Evolutionary conservation across 2,113 vertebrate species (phyloP).

Genomic region (zebrafish (Danio rerio)): DNA sequence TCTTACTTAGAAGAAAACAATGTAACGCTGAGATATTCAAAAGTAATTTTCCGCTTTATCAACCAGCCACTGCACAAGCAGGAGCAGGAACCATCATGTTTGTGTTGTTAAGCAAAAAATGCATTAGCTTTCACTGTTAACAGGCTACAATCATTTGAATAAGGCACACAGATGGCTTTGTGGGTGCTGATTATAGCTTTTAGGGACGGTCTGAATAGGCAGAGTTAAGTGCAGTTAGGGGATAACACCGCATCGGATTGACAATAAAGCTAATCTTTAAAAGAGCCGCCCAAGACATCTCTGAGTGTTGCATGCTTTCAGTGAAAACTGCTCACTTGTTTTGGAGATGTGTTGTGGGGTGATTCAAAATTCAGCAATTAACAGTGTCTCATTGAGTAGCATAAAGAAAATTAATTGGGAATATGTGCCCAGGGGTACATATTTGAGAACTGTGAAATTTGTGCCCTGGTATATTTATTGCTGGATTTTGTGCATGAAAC

Average conservation of each 20-base stretch:
- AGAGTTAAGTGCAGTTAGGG: constrained; percentile 29
- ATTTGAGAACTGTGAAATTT: too few species aligned
- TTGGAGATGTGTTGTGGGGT: too few species aligned
- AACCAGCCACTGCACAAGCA: constrained; percentile 35
- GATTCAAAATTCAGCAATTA: constrained; percentile 44
- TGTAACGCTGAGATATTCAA: constrained; percentile 41
- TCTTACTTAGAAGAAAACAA: constrained; percentile 25
- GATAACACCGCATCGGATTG: neutral
- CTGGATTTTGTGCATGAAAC: too few species aligned
- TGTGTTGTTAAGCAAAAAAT: constrained; percentile 52
- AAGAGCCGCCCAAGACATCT: constrained; percentile 20
- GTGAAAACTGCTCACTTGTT: neutral
- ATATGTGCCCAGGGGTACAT: too few species aligned
- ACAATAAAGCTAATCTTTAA: constrained; percentile 34
- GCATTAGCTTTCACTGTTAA: constrained; percentile 56
- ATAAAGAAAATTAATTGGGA: neutral
- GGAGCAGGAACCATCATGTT: constrained; percentile 49
- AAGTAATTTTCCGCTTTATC: constrained; percentile 61
- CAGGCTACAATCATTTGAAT: constrained; percentile 33
- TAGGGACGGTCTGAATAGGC: constrained; percentile 23
- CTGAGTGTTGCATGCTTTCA: neutral
- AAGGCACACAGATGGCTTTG: constrained; percentile 41
- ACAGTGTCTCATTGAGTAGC: neutral
- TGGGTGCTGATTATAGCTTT: constrained; percentile 45
- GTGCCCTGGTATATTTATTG: too few species aligned